Percentiles rank a stretch among this genome's conserved stretches.
phyloP scores from a whole-genome alignment of 2,113 vertebrate genomes.

The Vulpes ferrilata region DNA sequence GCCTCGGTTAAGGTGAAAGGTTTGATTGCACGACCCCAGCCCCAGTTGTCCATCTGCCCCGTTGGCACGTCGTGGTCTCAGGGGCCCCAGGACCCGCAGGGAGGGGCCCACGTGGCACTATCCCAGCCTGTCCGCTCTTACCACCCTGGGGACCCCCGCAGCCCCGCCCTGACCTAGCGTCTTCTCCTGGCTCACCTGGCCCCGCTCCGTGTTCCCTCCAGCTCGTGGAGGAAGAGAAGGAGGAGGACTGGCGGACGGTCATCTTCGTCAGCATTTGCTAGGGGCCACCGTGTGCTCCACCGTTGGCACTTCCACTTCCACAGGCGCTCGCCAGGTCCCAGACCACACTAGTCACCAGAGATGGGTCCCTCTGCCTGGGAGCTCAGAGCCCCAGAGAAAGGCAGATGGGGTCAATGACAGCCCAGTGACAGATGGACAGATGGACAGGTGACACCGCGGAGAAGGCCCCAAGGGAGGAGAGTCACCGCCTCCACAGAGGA shows the following conservation, averaged over 20 bases:
- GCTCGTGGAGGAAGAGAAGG: background rate
- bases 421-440: background rate
- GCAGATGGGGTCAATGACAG: background rate
- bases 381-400: background rate
- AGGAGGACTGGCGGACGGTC: rapidly evolving
- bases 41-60: background rate
- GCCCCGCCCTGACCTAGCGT: background rate
- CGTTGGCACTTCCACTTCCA: too few relatives aligned
- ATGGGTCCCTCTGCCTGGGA: background rate
- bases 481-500: background rate
- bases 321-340: background rate
- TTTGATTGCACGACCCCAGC: background rate
- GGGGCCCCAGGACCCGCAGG: background rate
- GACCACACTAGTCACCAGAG: background rate
- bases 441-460: background rate
- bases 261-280: rapidly evolving
- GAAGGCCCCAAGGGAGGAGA: background rate
- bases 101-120: too few relatives aligned
- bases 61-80: rapidly evolving
- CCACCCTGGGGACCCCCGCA: background rate
- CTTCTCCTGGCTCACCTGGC: background rate
- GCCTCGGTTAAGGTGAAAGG: background rate
- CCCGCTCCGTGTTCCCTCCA: background rate
- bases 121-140: background rate
- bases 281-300: background rate